Conservation (phyloP, 2,888 invertebrate genomes). For the Plagodis pulveraria region DNA sequence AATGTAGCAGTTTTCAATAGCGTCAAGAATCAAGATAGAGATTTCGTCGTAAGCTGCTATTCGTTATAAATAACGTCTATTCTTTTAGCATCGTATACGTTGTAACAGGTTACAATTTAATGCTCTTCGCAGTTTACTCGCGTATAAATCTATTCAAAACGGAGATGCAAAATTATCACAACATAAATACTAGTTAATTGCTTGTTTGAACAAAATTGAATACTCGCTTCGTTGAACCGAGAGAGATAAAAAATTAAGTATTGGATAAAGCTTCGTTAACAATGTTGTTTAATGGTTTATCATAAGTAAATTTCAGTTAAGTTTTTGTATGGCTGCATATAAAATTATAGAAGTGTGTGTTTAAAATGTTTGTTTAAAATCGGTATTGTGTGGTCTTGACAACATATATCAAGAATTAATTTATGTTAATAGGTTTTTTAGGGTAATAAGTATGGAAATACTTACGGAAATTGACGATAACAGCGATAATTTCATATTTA, state of each 20-base stretch:
- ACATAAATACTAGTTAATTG: constrained; percentile 18
- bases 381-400: background rate
- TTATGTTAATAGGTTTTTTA: too few relatives aligned
- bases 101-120: constrained; percentile 9
- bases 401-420: too few relatives aligned
- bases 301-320: constrained; percentile 1
- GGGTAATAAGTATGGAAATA: too few relatives aligned
- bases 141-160: constrained; percentile 22
- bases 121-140: constrained; percentile 8
- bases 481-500: too few relatives aligned
- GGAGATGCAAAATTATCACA: constrained; percentile 19
- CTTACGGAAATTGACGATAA: too few relatives aligned
- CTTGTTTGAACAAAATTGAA: constrained; percentile 18
- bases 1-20: background rate
- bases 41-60: constrained; percentile 1
- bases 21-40: background rate
- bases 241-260: constrained; percentile 18
- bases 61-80: background rate
- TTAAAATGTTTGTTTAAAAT: too few relatives aligned
- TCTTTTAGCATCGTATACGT: background rate
- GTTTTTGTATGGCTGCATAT: constrained; percentile 1
- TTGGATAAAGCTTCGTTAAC: constrained; percentile 5
- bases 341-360: too few relatives aligned
- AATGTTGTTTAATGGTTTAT: constrained; percentile 7
- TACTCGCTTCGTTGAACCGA: constrained; percentile 8